These are phyloP conservation scores for Sebastiscus albofasciatus DNA, from an alignment of 2,797 vertebrate genomes.

Conservation along the genomic window DNA sequence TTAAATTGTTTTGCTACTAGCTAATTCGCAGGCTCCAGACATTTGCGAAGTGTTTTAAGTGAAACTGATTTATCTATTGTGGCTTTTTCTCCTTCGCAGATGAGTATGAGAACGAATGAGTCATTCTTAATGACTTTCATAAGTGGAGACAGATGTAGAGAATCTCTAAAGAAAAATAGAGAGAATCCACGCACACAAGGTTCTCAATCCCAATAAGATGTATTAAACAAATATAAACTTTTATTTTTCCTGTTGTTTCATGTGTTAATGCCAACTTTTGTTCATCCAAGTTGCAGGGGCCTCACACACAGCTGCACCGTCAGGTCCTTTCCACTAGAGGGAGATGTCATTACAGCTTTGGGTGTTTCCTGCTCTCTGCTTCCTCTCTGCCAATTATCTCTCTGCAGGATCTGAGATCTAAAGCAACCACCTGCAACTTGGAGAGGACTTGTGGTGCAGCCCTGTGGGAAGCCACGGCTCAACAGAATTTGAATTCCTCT, in stretches of 20 bases:
- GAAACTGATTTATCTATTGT: not conserved
- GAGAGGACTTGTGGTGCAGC: too few species aligned
- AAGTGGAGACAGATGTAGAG: not conserved
- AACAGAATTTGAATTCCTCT: not conserved
- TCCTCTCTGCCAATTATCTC: not conserved
- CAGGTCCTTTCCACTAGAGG: constrained; percentile 45
- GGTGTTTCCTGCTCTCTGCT: not conserved
- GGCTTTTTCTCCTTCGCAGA: not conserved
- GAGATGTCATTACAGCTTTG: constrained; percentile 23
- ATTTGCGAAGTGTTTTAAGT: not conserved
- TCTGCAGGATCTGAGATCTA: not conserved
- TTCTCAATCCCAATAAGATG: not conserved
- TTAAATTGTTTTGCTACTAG: not conserved
- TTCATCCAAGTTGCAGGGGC: not conserved
- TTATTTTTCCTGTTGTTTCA: not conserved
- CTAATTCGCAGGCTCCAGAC: not conserved
- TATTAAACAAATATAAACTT: too few species aligned
- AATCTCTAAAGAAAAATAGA: not conserved
- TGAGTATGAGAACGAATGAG: not conserved
- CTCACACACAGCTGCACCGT: constrained; percentile 17
- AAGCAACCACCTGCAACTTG: constrained; percentile 2
- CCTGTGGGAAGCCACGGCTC: too few species aligned
- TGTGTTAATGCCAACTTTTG: not conserved
- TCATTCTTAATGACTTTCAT: not conserved
- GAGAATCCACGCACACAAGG: not conserved